A percentile compares a stretch with the other conserved stretches of the same genome.
Evolutionary conservation across 1,140 invertebrate genomes (phyloP).

Genomic region (Pentalonia nigronervosa): DNA sequence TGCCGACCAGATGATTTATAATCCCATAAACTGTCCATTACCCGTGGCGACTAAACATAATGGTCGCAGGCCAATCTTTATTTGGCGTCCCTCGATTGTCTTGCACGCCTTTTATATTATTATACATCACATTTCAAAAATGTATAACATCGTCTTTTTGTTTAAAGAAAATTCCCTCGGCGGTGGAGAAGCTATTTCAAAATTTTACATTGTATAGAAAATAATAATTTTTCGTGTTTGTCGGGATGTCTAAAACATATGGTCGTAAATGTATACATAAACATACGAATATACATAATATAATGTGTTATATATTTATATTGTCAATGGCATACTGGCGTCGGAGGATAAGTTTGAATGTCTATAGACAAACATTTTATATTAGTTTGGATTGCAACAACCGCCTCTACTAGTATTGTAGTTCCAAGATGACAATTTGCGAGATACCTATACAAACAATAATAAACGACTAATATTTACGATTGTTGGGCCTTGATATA

Average conservation of each 20-base stretch:
- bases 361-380: background rate
- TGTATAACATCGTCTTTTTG: background rate
- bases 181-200: background rate
- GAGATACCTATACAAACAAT: too few relatives aligned
- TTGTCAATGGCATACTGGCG: background rate
- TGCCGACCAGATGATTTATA: slow-evolving; percentile 50
- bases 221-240: background rate
- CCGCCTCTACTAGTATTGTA: background rate
- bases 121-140: background rate
- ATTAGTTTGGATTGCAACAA: background rate
- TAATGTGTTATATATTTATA: background rate
- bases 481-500: background rate
- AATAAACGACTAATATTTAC: too few relatives aligned
- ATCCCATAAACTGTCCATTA: slow-evolving; percentile 47
- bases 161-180: background rate
- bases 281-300: background rate
- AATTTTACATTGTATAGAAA: background rate
- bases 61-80: background rate
- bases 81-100: slow-evolving; percentile 18
- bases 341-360: background rate
- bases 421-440: background rate
- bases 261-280: background rate
- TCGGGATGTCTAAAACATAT: background rate
- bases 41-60: background rate
- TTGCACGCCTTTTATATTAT: background rate